phyloP scores from a whole-genome alignment of 1,140 invertebrate genomes.

The Andrena cerasifolii region DNA sequence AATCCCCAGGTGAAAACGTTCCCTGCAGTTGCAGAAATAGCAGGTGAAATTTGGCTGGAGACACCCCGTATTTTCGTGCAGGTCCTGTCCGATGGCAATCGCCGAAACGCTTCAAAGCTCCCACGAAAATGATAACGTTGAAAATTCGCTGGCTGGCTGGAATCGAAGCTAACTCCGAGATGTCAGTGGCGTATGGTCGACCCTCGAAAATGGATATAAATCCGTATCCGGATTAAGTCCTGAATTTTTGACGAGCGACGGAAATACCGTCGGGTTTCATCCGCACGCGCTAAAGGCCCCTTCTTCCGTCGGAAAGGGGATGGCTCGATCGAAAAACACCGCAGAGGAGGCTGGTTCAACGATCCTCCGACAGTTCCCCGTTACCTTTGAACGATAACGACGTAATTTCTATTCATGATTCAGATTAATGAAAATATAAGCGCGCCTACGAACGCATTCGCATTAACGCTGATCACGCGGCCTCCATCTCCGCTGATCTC shows the following conservation, averaged over 20 bases:
- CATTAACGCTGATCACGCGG: conserved; percentile 25
- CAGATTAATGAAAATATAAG: conserved; percentile 66
- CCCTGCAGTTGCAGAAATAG: background rate
- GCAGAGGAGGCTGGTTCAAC: background rate
- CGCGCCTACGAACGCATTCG: conserved; percentile 45
- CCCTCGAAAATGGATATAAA: conserved; percentile 32
- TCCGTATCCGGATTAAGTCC: conserved; percentile 22
- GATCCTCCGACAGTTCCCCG: too few species aligned
- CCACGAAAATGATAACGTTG: conserved; percentile 5
- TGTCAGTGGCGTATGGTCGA: background rate
- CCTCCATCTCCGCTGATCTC: background rate
- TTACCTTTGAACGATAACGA: conserved; percentile 60
- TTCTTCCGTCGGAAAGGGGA: too few species aligned
- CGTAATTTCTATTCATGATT: conserved; percentile 69
- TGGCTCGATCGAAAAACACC: conserved; percentile 41
- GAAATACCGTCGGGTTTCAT: background rate
- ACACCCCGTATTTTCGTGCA: background rate
- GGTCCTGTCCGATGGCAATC: background rate
- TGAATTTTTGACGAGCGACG: conserved; percentile 24
- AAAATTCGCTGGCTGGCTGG: conserved; percentile 2
- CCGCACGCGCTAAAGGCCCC: too few species aligned
- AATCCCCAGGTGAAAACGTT: too few species aligned
- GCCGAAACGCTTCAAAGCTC: background rate
- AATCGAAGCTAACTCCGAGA: background rate
- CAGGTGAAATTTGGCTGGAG: background rate